These are phyloP conservation scores for Sarcophaga subvicina DNA, from an alignment of 2,888 invertebrate species.

Conservation along the genomic window DNA sequence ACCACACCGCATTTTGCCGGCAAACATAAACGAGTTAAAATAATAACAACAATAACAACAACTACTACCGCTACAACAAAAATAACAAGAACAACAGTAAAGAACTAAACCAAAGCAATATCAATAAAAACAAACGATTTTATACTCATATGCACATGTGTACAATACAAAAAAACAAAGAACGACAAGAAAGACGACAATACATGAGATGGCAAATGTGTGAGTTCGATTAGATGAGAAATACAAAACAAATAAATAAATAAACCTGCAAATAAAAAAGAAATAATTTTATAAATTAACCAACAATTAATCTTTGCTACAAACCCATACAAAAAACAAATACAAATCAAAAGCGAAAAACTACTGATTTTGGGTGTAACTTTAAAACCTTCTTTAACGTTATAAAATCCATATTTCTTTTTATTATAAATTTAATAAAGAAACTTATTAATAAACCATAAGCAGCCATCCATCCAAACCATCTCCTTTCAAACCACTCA, in stretches of 20 bases:
- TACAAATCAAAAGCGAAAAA: slow-evolving; percentile 1
- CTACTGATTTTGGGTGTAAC: not conserved
- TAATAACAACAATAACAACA: slow-evolving; percentile 39
- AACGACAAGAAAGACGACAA: slow-evolving; percentile 23
- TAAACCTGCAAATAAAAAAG: not conserved
- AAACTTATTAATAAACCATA: too few relatives aligned
- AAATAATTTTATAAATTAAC: slow-evolving; percentile 29
- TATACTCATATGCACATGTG: too few relatives aligned
- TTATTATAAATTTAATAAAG: too few relatives aligned
- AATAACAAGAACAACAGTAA: slow-evolving; percentile 29
- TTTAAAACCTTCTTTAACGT: too few relatives aligned
- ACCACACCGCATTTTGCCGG: slow-evolving; percentile 63
- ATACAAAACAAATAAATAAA: slow-evolving; percentile 28
- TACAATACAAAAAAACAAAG: slow-evolving; percentile 39
- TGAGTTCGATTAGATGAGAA: not conserved
- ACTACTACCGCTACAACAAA: slow-evolving; percentile 5
- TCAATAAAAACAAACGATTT: slow-evolving; percentile 55
- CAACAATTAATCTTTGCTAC: not conserved
- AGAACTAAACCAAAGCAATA: slow-evolving; percentile 42
- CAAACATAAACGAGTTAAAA: slow-evolving; percentile 60
- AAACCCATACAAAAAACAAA: slow-evolving; percentile 16
- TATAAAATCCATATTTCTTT: too few relatives aligned
- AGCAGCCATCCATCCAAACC: too few relatives aligned
- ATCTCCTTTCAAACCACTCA: too few relatives aligned
- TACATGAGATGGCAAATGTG: not conserved